Conservation (phyloP, 2,888 invertebrate genomes). For the Gasteruption jaculator region DNA sequence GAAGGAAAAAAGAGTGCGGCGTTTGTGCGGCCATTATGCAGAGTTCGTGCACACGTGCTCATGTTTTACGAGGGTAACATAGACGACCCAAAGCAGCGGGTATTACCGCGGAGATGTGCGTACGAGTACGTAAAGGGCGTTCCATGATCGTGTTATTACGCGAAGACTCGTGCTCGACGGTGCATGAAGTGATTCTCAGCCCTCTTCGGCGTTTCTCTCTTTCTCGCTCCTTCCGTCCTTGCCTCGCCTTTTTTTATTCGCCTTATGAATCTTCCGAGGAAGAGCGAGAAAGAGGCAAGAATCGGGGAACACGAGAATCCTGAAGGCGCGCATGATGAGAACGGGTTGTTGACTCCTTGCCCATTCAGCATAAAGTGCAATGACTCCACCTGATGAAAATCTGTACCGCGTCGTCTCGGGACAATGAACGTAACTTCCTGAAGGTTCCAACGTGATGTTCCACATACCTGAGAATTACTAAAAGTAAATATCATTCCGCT, state of each 20-base stretch:
- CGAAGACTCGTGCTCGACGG: slow-evolving; percentile 37
- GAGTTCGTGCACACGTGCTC: too few species aligned
- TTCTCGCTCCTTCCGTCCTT: slow-evolving; percentile 2
- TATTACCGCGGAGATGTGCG: slow-evolving; percentile 22
- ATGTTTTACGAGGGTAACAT: too few species aligned
- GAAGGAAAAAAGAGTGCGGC: too few species aligned
- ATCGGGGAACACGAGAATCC: slow-evolving; percentile 18
- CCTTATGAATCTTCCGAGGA: slow-evolving; percentile 3
- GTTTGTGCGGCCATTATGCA: too few species aligned
- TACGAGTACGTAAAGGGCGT: slow-evolving; percentile 28
- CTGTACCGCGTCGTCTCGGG: slow-evolving; percentile 29
- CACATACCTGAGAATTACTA: too few species aligned
- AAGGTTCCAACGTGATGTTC: too few species aligned
- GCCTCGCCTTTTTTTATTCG: slow-evolving; percentile 15
- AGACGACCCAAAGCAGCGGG: too few species aligned
- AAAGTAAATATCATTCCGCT: too few species aligned
- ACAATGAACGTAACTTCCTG: not conserved
- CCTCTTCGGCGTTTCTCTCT: slow-evolving; percentile 21
- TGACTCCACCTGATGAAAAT: slow-evolving; percentile 45
- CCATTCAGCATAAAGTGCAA: slow-evolving; percentile 50
- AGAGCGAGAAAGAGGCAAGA: slow-evolving; percentile 15
- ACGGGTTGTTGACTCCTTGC: slow-evolving; percentile 48
- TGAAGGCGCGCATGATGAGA: slow-evolving; percentile 19
- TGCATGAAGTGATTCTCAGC: slow-evolving; percentile 41
- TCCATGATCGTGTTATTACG: slow-evolving; percentile 42